Conservation (phyloP, 2,797 vertebrate species). For the Danio tinwini region DNA sequence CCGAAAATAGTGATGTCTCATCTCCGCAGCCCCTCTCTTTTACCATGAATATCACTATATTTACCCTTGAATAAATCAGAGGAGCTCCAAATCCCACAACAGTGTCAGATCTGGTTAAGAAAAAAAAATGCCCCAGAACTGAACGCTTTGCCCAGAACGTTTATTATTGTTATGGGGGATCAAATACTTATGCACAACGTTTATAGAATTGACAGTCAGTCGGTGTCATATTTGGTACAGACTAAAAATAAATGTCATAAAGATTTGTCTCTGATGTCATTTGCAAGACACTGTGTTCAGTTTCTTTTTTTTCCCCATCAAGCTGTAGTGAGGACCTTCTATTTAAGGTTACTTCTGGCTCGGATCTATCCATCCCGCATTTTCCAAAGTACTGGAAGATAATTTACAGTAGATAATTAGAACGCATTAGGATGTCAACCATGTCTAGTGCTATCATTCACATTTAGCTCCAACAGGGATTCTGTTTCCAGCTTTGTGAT, state of each 20-base stretch:
- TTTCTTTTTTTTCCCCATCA: background rate
- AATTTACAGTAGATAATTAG: slow-evolving; percentile 28
- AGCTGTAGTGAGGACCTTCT: slow-evolving; percentile 6
- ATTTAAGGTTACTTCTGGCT: slow-evolving; percentile 36
- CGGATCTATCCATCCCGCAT: slow-evolving; percentile 6
- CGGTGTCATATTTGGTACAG: slow-evolving; percentile 1
- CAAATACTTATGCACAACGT: background rate
- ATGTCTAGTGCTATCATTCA: slow-evolving; percentile 10
- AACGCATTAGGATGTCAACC: background rate
- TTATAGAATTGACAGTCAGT: slow-evolving; percentile 8
- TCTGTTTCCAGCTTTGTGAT: background rate
- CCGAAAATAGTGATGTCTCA: slow-evolving; percentile 56
- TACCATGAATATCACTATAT: slow-evolving; percentile 55
- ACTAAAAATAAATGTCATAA: slow-evolving; percentile 27
- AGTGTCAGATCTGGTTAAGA: slow-evolving; percentile 19
- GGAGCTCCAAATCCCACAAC: slow-evolving; percentile 36
- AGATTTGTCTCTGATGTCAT: slow-evolving; percentile 30
- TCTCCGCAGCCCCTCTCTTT: slow-evolving; percentile 47
- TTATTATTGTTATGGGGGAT: background rate
- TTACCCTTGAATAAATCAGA: slow-evolving; percentile 53
- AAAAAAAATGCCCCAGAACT: background rate
- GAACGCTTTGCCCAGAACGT: background rate
- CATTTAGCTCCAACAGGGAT: background rate
- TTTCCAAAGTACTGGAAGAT: slow-evolving; percentile 12
- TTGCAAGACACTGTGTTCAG: slow-evolving; percentile 6